Percentiles rank a stretch among this genome's conserved stretches.
Evolutionary conservation across 2,888 invertebrate species (phyloP).

Genomic region (Pseudeuparius sepicola): DNA sequence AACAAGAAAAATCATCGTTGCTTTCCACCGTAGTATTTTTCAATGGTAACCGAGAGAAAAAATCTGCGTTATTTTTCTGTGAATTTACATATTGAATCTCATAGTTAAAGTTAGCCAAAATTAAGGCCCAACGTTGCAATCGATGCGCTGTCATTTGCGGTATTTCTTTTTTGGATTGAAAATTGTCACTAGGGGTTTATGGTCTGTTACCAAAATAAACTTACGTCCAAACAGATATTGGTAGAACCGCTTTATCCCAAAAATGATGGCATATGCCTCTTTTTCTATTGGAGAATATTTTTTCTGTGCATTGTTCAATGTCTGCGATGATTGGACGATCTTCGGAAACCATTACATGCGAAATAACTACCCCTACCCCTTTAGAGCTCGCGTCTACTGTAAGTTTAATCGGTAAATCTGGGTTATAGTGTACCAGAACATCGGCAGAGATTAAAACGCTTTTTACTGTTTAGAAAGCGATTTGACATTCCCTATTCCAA

Average conservation of each 20-base stretch:
- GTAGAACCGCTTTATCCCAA: slow-evolving; percentile 7
- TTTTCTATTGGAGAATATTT: slow-evolving; percentile 20
- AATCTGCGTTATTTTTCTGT: slow-evolving; percentile 1
- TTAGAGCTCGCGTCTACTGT: slow-evolving; percentile 12
- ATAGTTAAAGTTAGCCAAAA: background rate
- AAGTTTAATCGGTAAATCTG: slow-evolving; percentile 8
- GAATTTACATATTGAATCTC: slow-evolving; percentile 1
- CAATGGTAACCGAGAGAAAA: background rate
- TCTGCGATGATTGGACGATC: slow-evolving; percentile 30
- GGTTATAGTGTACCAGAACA: slow-evolving; percentile 17
- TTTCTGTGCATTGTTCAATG: slow-evolving; percentile 23
- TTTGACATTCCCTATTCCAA: slow-evolving; percentile 1
- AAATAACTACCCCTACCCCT: slow-evolving; percentile 27
- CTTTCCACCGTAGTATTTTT: background rate
- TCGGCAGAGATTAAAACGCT: slow-evolving; percentile 7
- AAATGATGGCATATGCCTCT: slow-evolving; percentile 10
- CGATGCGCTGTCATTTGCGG: too few relatives aligned
- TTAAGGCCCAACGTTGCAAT: slow-evolving; percentile 1
- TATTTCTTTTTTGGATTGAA: slow-evolving; percentile 9
- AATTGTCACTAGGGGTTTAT: slow-evolving; percentile 6
- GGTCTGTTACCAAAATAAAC: slow-evolving; percentile 31
- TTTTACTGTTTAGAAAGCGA: slow-evolving; percentile 9
- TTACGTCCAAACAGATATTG: slow-evolving; percentile 9
- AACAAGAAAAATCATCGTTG: background rate
- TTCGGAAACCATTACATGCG: slow-evolving; percentile 25